Evolutionary conservation across 1,140 invertebrate genomes (phyloP).

Genomic region (Calephelis virginiensis): DNA sequence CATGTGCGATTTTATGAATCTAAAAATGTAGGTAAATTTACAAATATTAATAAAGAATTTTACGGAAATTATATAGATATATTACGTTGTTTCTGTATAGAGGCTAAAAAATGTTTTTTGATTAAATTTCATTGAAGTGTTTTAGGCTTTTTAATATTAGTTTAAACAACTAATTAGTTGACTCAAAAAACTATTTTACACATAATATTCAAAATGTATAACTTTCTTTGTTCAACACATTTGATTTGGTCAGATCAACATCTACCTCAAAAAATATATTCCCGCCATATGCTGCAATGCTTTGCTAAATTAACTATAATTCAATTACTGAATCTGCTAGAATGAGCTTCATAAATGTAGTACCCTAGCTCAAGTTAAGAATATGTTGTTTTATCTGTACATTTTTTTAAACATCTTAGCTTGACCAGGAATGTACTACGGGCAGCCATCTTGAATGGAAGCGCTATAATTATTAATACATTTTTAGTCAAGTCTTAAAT

Average conservation of each 20-base stretch:
- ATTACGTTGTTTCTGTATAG: constrained; percentile 1
- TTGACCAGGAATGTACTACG: too few species aligned
- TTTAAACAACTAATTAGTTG: background rate
- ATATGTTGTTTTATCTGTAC: constrained; percentile 1
- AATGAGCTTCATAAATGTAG: constrained; percentile 18
- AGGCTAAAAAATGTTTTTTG: constrained; percentile 10
- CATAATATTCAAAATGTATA: background rate
- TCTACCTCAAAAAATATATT: constrained; percentile 22
- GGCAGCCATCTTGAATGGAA: too few species aligned
- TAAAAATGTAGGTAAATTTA: constrained; percentile 3
- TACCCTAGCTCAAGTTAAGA: background rate
- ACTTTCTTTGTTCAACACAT: background rate
- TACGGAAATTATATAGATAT: background rate
- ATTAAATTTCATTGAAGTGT: background rate
- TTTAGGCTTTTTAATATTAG: background rate
- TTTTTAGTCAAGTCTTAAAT: background rate
- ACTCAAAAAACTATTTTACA: constrained; percentile 8
- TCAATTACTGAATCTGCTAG: constrained; percentile 13
- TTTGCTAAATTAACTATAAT: constrained; percentile 14
- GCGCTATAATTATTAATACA: background rate
- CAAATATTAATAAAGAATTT: background rate
- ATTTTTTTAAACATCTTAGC: background rate
- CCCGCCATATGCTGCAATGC: constrained; percentile 11
- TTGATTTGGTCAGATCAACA: constrained; percentile 16
- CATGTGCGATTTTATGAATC: constrained; percentile 3